These are phyloP conservation scores for Pogonus chalceus DNA, from an alignment of 1,140 invertebrate genomes.

Conservation along the genomic window DNA sequence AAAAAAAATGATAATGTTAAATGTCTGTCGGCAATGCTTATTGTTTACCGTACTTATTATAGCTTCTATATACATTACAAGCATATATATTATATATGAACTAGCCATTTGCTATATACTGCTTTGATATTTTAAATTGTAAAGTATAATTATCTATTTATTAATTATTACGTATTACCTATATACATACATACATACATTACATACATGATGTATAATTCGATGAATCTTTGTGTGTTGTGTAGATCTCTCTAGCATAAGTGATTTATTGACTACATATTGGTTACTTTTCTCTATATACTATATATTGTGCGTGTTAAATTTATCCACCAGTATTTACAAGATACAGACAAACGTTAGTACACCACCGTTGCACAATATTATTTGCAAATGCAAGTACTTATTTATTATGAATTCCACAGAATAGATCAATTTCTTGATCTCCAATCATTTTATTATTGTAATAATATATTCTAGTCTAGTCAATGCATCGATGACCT, in stretches of 20 bases:
- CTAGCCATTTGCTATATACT: slow-evolving; percentile 28
- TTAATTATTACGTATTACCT: slow-evolving; percentile 24
- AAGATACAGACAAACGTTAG: too few relatives aligned
- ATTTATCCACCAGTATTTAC: background rate
- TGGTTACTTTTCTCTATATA: slow-evolving; percentile 36
- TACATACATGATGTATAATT: slow-evolving; percentile 23
- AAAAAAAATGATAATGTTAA: slow-evolving; percentile 28
- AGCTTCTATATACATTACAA: slow-evolving; percentile 28
- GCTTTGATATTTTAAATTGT: slow-evolving; percentile 23
- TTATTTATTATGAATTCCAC: too few relatives aligned
- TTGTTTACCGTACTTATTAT: slow-evolving; percentile 30
- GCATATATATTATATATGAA: slow-evolving; percentile 10
- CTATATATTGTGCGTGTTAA: slow-evolving; percentile 1
- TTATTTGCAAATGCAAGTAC: background rate
- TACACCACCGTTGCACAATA: background rate
- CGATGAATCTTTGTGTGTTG: slow-evolving; percentile 34
- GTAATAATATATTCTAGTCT: background rate
- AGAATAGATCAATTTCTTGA: too few relatives aligned
- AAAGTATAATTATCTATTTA: slow-evolving; percentile 21
- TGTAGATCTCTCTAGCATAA: slow-evolving; percentile 36
- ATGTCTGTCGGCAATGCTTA: slow-evolving; percentile 32
- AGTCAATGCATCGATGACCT: background rate
- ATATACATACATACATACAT: slow-evolving; percentile 31
- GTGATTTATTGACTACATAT: slow-evolving; percentile 34
- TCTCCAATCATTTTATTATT: too few relatives aligned